phyloP scores from a whole-genome alignment of 37 sponge, comb jelly and placozoan genomes.

The Ephydatia muelleri region DNA sequence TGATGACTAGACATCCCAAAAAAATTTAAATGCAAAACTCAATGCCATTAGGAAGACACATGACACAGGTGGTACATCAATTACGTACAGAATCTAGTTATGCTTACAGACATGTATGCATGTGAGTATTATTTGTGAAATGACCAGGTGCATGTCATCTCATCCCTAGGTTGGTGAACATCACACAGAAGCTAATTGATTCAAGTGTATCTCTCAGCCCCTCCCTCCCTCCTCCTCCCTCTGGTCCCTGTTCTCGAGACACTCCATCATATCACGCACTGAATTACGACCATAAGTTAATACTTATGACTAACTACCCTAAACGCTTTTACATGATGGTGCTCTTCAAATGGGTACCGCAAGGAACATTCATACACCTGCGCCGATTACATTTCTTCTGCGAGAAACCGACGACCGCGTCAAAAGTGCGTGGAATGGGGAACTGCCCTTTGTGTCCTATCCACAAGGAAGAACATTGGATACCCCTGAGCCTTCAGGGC shows the following conservation, averaged over 20 bases:
- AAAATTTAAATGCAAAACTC: too few relatives aligned
- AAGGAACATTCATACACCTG: too few relatives aligned
- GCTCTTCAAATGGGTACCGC: not conserved
- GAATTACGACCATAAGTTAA: too few relatives aligned
- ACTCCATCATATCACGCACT: not conserved
- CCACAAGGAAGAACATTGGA: slow-evolving; percentile 55
- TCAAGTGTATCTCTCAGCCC: not conserved
- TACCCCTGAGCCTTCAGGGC: slow-evolving; percentile 61
- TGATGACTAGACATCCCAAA: too few relatives aligned
- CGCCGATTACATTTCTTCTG: not conserved
- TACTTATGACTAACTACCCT: not conserved
- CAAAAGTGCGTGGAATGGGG: slow-evolving; percentile 24
- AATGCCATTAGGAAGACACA: too few relatives aligned
- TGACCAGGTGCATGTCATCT: not conserved
- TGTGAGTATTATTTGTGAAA: not conserved
- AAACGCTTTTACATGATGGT: not conserved
- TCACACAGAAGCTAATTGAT: not conserved
- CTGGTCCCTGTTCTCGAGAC: not conserved
- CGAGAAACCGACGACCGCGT: slow-evolving; percentile 16
- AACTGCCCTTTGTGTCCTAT: slow-evolving; percentile 24
- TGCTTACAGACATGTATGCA: not conserved
- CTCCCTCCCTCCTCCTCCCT: not conserved
- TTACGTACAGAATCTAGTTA: too few relatives aligned
- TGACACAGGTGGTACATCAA: too few relatives aligned
- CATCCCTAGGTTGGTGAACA: not conserved